Percentiles rank a stretch among this genome's conserved stretches.
These are phyloP conservation scores for Osmoderma eremita DNA, from an alignment of 2,888 invertebrate species.

Conservation along the genomic window DNA sequence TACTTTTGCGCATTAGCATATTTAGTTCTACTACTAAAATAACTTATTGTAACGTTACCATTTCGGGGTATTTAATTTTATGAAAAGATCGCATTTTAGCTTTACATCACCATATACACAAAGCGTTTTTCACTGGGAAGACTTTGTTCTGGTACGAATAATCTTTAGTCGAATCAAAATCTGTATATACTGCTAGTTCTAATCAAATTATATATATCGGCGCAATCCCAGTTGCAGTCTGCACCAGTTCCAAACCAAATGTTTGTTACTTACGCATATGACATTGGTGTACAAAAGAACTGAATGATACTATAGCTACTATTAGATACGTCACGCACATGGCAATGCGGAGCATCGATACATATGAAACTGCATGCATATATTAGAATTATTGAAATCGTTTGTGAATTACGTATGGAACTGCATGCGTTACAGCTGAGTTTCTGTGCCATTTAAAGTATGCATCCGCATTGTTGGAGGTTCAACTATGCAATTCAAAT, in stretches of 20 bases:
- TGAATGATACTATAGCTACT: neutral
- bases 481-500: slow-evolving; percentile 2
- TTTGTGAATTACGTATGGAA: slow-evolving; percentile 18
- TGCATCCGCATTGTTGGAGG: slow-evolving; percentile 14
- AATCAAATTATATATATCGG: neutral
- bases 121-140: too few species aligned
- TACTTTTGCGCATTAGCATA: too few species aligned
- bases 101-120: too few species aligned
- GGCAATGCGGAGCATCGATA: slow-evolving; percentile 5
- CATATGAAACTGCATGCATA: neutral
- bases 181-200: neutral
- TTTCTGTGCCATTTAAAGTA: slow-evolving; percentile 4
- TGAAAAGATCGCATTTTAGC: too few species aligned
- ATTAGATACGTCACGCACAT: neutral
- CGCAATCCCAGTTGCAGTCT: neutral
- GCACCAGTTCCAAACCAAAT: neutral
- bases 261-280: neutral
- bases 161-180: too few species aligned
- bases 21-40: too few species aligned
- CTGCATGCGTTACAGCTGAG: neutral
- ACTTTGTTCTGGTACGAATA: too few species aligned
- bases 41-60: too few species aligned
- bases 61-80: too few species aligned
- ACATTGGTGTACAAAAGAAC: neutral
- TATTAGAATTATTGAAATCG: slow-evolving; percentile 26